These are phyloP conservation scores for Coracopsis vasa DNA, from an alignment of 2,113 vertebrate genomes.

Conservation along the genomic window DNA sequence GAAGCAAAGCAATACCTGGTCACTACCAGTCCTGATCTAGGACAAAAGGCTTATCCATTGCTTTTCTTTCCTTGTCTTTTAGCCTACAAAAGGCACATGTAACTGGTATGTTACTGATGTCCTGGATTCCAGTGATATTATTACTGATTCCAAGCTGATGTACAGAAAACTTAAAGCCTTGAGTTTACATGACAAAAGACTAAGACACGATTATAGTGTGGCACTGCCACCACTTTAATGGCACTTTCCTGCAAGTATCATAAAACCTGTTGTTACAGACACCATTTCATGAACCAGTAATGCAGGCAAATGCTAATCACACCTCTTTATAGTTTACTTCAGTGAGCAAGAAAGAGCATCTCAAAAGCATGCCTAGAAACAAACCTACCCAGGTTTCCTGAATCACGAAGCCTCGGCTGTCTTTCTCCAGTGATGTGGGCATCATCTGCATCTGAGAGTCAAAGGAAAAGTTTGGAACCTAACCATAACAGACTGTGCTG, in stretches of 20 bases:
- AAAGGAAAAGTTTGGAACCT: not conserved
- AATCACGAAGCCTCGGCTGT: not conserved
- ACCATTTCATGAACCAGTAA: not conserved
- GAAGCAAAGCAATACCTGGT: not conserved
- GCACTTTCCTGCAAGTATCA: not conserved
- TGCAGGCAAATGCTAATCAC: not conserved
- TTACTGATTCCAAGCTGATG: not conserved
- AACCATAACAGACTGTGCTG: not conserved
- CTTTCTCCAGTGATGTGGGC: not conserved
- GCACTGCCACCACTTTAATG: not conserved
- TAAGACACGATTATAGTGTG: not conserved
- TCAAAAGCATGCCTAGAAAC: not conserved
- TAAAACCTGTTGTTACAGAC: not conserved
- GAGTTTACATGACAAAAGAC: not conserved
- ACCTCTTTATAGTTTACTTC: not conserved
- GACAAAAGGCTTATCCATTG: not conserved
- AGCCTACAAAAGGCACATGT: not conserved
- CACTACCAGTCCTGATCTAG: not conserved
- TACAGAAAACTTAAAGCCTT: not conserved
- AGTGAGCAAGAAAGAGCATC: not conserved
- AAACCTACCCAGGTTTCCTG: not conserved
- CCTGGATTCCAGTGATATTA: not conserved
- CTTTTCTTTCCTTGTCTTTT: slow-evolving; percentile 2
- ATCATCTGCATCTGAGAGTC: not conserved
- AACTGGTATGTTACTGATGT: not conserved